Evolutionary conservation across 2,797 vertebrate species (phyloP).

Genomic region (Lacerta bilineata): DNA sequence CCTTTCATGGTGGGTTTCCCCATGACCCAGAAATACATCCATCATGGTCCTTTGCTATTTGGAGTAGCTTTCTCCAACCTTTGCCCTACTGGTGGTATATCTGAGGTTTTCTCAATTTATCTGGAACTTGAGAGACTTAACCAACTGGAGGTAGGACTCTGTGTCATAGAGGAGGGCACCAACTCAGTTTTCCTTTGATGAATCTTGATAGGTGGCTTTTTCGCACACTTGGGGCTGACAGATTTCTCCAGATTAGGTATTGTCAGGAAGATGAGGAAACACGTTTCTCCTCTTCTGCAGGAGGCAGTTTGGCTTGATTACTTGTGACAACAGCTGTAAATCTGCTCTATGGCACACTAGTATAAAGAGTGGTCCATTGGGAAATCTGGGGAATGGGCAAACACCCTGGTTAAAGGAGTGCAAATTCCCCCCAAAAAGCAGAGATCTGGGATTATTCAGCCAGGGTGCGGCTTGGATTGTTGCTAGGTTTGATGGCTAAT

Average conservation of each 20-base stretch:
- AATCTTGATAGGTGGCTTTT: too few relatives aligned
- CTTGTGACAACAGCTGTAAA: not conserved
- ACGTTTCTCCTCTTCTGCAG: not conserved
- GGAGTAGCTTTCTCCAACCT: not conserved
- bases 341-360: not conserved
- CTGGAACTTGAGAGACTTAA: not conserved
- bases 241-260: too few relatives aligned
- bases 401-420: not conserved
- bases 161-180: not conserved
- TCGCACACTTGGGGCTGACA: not conserved
- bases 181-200: not conserved
- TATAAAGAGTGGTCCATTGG: not conserved
- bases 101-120: not conserved
- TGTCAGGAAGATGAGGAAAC: not conserved
- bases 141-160: not conserved
- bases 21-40: too few relatives aligned
- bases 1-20: not conserved
- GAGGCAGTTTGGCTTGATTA: not conserved
- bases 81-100: too few relatives aligned
- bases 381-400: not conserved
- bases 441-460: not conserved
- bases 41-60: not conserved
- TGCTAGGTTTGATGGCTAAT: too few relatives aligned
- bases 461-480: too few relatives aligned
- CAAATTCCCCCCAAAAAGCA: not conserved